Evolutionary conservation across 2,113 vertebrate genomes (phyloP), one percentile per base, ranked within the genome.

Genomic region (Mustela lutreola): DNA sequence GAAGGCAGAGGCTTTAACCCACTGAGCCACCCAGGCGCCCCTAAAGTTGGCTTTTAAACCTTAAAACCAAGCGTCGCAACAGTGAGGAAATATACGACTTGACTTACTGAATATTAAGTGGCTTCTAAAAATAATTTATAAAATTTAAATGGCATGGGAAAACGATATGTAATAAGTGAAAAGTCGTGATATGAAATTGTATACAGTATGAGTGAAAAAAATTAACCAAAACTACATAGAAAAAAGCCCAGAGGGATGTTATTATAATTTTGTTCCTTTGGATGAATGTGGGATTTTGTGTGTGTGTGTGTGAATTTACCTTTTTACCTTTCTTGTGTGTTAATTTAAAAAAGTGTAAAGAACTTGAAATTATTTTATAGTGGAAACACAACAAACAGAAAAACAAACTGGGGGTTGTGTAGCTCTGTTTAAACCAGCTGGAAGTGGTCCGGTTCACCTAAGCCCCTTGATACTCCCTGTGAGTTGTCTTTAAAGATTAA

Each of bases 341-440:
- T 82, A 12, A 39, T 82, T 12, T 2, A 6, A 86, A 53, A 62
- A 83, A 83, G 9, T 79, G 4, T 89, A 67, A 94, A 80, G 8
- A 80, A 73, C 4, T 89, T 79, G 89, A 83, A 56, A 87, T 83
- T 79, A 91, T 84, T 92, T 91, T 89, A 48, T 48, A 79, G 45
- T 89, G n/a, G 70, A 92, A 89, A 65, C 36, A 73, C 78, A 89
- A 16, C 58, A 73, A 73, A 82, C 42, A 45, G 48, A 22, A 50
- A 91, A 96, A 85, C 22, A 65, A 91, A 39, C 71, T 22, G 58
- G 28, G 6, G 45, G 45, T 6, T 91, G 26, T 15, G 15, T 84
- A 28, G 48, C 26, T 48, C 58, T 58, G 22, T 65, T 91, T 87
- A 70, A 89, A 71, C 56, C 39, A 79, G 21, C 45, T 71, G 83